Evolutionary conservation across 2,113 vertebrate species (phyloP).

Genomic region (Lanius ludovicianus): DNA sequence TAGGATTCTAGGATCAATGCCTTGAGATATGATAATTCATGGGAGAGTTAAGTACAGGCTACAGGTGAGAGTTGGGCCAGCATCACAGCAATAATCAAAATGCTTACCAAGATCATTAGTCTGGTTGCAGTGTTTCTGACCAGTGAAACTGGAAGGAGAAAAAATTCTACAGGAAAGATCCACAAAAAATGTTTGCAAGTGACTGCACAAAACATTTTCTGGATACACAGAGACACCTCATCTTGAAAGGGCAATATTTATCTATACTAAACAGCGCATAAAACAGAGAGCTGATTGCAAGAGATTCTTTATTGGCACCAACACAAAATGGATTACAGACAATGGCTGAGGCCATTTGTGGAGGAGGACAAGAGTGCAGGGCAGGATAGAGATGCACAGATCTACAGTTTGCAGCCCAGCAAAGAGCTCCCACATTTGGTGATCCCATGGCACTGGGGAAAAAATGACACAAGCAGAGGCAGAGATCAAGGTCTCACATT

Average conservation of each 20-base stretch:
- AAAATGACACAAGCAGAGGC: not conserved
- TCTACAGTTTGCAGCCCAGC: not conserved
- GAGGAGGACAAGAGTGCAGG: not conserved
- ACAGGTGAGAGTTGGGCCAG: not conserved
- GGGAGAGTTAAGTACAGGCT: not conserved
- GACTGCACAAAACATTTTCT: not conserved
- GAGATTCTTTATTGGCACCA: not conserved
- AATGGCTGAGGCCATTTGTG: not conserved
- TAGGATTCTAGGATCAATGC: not conserved
- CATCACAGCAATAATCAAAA: not conserved
- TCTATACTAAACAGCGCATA: not conserved
- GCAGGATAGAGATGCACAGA: not conserved
- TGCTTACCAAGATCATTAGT: not conserved
- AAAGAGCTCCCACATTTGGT: fast-evolving
- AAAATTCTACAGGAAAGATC: not conserved
- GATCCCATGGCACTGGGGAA: not conserved
- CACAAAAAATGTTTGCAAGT: not conserved
- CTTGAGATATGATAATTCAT: not conserved
- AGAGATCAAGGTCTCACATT: not conserved
- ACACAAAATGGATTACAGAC: not conserved
- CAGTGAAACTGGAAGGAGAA: not conserved
- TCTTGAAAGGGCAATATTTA: not conserved
- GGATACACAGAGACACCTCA: not conserved
- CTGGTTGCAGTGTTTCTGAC: not conserved
- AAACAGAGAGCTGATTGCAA: not conserved